Base-by-base conservation (phyloP, 2,797 vertebrate genomes). In the Nannoperca australis region DNA sequence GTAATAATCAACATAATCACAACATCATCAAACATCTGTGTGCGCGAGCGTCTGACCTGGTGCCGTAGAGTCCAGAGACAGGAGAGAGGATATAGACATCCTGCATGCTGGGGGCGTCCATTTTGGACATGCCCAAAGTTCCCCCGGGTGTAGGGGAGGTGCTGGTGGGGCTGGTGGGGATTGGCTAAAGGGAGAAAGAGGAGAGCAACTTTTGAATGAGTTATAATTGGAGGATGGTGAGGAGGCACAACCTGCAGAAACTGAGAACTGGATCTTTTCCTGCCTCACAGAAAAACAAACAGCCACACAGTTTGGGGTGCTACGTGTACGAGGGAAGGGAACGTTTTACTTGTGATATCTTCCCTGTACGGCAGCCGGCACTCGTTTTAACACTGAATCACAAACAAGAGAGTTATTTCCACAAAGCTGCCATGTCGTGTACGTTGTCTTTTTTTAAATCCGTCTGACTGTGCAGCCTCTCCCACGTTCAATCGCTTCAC, bases 41-140 rank as follows among this genome's bases (percentile, higher is more conserved):
- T 54, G 60, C 24, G 62, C 22, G 38, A 36, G 47, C 9, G 0
- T 7, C 83, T 89, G 94, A 97, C 97, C 97, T 97, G 91, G 96
- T 94, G 70, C 94, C 93, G 65, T 96, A 96, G 83, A 97, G 94
- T 87, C 96, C 96, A 32, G 97, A 96, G 85, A 97, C 94, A 0
- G 96, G 96, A 50, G 96, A 97, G 14, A 97, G 95, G 76, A 97
- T 97, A 70, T 97, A 97, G 73, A 97, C 95, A 6, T 97, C 96
- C 82, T 97, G 96, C 83, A 97, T 95, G 4, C 94, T 94, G 1
- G 96, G 96, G 63, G 90, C 94, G 38, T 97, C 97, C 87, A 96
- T 94, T 88, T 97, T 97, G 74, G 96, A 93, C 92, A 97, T 91
- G 56, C 96, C 96, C 89, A 97, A 93, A 2, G 96, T 97, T 40